Percentiles rank a stretch among this genome's conserved stretches.
Evolutionary conservation across 2,113 vertebrate species (phyloP).

Genomic region (Amphiprion percula): DNA sequence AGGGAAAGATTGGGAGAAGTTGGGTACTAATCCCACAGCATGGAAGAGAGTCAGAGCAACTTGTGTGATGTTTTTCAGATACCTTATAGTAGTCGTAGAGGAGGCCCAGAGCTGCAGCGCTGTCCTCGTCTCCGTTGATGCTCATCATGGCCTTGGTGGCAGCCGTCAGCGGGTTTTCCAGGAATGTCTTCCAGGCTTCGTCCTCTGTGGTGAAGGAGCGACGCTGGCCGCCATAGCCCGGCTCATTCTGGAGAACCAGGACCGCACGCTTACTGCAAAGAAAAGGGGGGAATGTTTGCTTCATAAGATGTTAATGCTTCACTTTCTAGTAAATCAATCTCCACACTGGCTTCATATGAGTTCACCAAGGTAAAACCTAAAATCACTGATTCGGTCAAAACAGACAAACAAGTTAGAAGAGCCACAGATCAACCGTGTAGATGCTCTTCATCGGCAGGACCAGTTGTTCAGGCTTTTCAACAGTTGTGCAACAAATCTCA

Average conservation of each 20-base stretch:
- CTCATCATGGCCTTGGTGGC: constrained; percentile 99
- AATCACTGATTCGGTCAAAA: constrained; percentile 63
- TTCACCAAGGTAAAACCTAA: constrained; percentile 3
- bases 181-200: constrained; percentile 98
- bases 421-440: constrained; percentile 24
- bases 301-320: neutral
- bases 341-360: neutral
- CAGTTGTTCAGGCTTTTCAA: constrained; percentile 71
- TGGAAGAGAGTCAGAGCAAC: neutral
- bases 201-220: constrained; percentile 95
- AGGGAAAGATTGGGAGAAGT: neutral
- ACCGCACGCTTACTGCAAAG: constrained; percentile 92
- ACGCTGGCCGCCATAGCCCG: constrained; percentile 90
- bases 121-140: constrained; percentile 99
- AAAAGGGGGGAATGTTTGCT: constrained; percentile 4
- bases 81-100: constrained; percentile 99
- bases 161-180: constrained; percentile 98
- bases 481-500: constrained; percentile 84
- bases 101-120: constrained; percentile 93
- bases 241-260: constrained; percentile 97
- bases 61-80: neutral
- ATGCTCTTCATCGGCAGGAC: constrained; percentile 59
- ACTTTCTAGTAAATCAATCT: no score
- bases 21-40: neutral
- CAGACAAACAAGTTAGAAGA: constrained; percentile 60